These are phyloP conservation scores for Silurus aristotelis DNA, from an alignment of 2,797 vertebrate species.

Conservation along the genomic window DNA sequence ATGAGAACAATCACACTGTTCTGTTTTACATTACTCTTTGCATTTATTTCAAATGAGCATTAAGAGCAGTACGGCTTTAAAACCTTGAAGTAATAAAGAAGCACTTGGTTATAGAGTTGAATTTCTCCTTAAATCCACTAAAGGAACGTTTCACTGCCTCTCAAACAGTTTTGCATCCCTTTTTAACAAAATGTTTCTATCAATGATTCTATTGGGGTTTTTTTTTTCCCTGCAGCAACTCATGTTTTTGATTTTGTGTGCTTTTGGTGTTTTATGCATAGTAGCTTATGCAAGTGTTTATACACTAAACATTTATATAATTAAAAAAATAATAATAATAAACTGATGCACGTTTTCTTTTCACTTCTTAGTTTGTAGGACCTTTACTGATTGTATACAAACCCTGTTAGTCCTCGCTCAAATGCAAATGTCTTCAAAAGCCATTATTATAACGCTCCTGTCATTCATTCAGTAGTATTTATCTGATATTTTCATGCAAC, in stretches of 20 bases:
- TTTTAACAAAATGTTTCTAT: constrained; percentile 34
- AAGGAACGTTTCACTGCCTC: constrained; percentile 42
- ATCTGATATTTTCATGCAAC: constrained; percentile 13
- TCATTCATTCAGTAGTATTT: constrained; percentile 11
- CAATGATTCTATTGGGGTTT: background rate
- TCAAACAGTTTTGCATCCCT: constrained; percentile 1
- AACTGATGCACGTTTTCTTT: constrained; percentile 37
- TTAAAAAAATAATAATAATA: constrained; percentile 38
- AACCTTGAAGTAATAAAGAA: background rate
- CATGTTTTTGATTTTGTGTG: constrained; percentile 46
- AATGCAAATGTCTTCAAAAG: constrained; percentile 12
- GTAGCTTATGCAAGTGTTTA: constrained; percentile 53
- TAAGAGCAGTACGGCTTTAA: constrained; percentile 11
- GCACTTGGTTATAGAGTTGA: constrained; percentile 30
- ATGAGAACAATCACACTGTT: background rate
- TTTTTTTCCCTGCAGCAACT: too few relatives aligned
- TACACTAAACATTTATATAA: constrained; percentile 53
- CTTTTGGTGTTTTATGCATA: constrained; percentile 51
- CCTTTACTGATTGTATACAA: constrained; percentile 38
- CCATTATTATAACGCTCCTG: constrained; percentile 4
- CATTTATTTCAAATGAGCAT: background rate
- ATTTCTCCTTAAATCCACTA: constrained; percentile 14
- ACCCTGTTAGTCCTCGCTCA: constrained; percentile 20
- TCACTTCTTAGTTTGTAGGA: constrained; percentile 30
- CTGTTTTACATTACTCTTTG: background rate